Evolutionary conservation across 2,113 vertebrate genomes (phyloP), one percentile per base, ranked within the genome.

Genomic region (Dryoscopus gambensis): DNA sequence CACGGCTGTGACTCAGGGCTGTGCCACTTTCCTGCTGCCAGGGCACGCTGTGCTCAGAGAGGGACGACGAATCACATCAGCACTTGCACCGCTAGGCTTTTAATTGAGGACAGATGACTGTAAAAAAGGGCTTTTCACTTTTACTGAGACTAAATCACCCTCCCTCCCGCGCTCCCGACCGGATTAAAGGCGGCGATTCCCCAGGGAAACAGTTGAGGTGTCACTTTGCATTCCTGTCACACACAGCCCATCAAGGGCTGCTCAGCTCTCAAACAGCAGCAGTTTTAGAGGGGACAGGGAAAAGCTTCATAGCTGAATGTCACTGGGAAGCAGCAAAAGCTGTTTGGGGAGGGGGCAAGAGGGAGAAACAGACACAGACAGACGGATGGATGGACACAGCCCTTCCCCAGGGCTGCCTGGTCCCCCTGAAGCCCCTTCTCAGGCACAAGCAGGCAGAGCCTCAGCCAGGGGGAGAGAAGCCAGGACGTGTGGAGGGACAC

Each of bases 171-270:
- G 44, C 16, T 52, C 10, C 70, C 63, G 2, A 2, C 0, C 0
- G 10, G 62, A 67, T 59, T n/a, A 7, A 40, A 33, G 31, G n/a
- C 68, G 1, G 44, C 1, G 1, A 50, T 57, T 84, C 93, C 76
- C 49, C 0, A 17, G 86, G 1, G 94, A 16, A 68, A 22, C 0
- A 1, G 89, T 5, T 33, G 13, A 87, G 84, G 68, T 8, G 40
- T 28, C 39, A 1, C 76, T 91, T 44, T 15, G 95, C 87, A 95
- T 94, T 93, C 92, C 68, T 6, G 59, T 79, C 96, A 94, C 95
- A 67, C 46, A 6, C 16, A 0, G 6, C 44, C 91, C 27, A 63
- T 18, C 52, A 9, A 57, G 70, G 57, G 84, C 87, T 19, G 11
- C 77, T 84, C 65, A 47, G 8, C 95, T 76, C 95, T 39, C 55